phyloP scores from a whole-genome alignment of 2,888 invertebrate genomes.

The Halocaridina rubra region DNA sequence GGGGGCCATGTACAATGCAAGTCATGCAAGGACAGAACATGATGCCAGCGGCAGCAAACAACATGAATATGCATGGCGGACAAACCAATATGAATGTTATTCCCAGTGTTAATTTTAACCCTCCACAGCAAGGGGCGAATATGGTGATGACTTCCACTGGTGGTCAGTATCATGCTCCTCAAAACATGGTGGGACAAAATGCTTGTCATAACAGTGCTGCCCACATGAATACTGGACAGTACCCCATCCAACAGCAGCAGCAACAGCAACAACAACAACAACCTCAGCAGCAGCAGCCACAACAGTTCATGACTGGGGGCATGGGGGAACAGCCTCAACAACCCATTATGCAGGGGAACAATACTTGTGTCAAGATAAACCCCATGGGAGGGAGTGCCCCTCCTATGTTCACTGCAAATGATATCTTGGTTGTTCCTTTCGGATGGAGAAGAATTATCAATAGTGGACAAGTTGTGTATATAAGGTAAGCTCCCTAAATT shows the following conservation, averaged over 20 bases:
- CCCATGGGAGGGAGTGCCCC: not conserved
- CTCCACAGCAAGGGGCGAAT: constrained; percentile 31
- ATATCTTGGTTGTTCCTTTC: constrained; percentile 58
- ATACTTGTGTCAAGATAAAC: not conserved
- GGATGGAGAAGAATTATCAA: constrained; percentile 58
- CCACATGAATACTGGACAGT: not conserved
- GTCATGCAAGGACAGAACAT: constrained; percentile 47
- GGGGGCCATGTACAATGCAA: constrained; percentile 44
- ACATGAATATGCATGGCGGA: constrained; percentile 52
- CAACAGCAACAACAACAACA: not conserved
- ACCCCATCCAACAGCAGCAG: not conserved
- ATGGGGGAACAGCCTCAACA: constrained; percentile 34
- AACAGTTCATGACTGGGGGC: constrained; percentile 23
- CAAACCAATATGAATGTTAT: constrained; percentile 34
- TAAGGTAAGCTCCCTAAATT: constrained; percentile 48
- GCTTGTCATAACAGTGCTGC: not conserved
- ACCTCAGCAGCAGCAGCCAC: not conserved
- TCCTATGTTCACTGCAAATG: not conserved
- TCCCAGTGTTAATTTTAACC: not conserved
- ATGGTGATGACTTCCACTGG: constrained; percentile 9
- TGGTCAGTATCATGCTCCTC: constrained; percentile 40
- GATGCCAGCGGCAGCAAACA: constrained; percentile 34
- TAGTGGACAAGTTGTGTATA: constrained; percentile 52
- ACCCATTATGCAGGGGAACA: constrained; percentile 15
- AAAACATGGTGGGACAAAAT: constrained; percentile 34